These are phyloP conservation scores for Cyprinodon diabolis DNA, from an alignment of 2,797 vertebrate species.

Conservation along the genomic window DNA sequence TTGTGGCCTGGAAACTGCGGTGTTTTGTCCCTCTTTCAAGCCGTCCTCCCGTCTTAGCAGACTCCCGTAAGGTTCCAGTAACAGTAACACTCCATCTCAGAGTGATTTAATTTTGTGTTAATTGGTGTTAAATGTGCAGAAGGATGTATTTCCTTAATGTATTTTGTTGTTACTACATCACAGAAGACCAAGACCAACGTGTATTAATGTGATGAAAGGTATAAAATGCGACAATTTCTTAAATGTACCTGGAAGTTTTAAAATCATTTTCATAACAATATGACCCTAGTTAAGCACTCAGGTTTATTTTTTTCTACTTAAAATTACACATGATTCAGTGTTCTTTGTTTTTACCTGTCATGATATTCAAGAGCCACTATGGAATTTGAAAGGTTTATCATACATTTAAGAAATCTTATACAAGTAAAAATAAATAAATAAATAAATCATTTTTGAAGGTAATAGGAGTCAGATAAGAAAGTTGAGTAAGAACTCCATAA, in stretches of 20 bases:
- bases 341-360: background rate
- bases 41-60: too few relatives aligned
- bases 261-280: background rate
- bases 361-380: background rate
- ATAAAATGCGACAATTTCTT: background rate
- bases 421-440: background rate
- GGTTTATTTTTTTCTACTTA: background rate
- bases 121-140: background rate
- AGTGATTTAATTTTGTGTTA: too few relatives aligned
- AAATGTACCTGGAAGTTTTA: background rate
- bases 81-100: too few relatives aligned
- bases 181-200: background rate
- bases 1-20: too few relatives aligned
- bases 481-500: conserved; percentile 31
- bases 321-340: background rate
- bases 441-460: conserved; percentile 7
- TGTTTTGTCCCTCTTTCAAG: too few relatives aligned
- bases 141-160: background rate
- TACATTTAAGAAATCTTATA: background rate
- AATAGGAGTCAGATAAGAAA: conserved; percentile 29
- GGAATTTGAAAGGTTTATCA: background rate
- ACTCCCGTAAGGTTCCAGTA: too few relatives aligned
- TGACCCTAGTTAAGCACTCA: background rate
- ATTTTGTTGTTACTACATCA: background rate
- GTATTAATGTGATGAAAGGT: background rate